These are phyloP conservation scores for Cyphomyrus plagiostoma DNA, from an alignment of 2,113 vertebrate genomes.

Conservation along the genomic window DNA sequence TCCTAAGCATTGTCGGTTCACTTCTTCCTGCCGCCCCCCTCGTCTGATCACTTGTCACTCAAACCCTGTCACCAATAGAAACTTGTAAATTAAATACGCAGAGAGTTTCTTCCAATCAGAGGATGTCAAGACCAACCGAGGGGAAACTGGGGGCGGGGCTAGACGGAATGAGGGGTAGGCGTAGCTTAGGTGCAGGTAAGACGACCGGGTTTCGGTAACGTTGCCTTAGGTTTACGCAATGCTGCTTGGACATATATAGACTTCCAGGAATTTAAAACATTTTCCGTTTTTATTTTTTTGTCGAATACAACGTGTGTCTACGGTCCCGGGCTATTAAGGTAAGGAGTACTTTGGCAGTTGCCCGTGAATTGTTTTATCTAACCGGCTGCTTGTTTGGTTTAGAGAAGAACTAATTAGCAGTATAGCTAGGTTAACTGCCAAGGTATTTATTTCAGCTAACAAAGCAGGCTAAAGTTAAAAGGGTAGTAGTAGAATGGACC, in stretches of 20 bases:
- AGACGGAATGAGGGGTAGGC: not conserved
- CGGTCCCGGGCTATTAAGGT: not conserved
- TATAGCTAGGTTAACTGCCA: not conserved
- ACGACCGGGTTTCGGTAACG: not conserved
- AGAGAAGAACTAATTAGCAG: not conserved
- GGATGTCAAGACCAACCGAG: not conserved
- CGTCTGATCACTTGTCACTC: not conserved
- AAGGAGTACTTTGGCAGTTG: not conserved
- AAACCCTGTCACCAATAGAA: not conserved
- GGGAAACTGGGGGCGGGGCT: not conserved
- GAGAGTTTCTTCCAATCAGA: not conserved
- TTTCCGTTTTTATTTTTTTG: not conserved
- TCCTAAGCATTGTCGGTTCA: not conserved
- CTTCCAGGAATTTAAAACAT: slow-evolving; percentile 7
- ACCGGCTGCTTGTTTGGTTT: not conserved
- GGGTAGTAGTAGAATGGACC: not conserved
- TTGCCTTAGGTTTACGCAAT: not conserved
- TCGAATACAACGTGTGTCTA: not conserved
- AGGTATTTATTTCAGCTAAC: not conserved
- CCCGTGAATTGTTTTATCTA: not conserved
- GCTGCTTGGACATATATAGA: not conserved
- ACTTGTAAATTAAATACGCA: not conserved
- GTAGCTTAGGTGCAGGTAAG: slow-evolving; percentile 2
- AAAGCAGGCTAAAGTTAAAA: not conserved
- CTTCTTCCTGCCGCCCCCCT: not conserved